phyloP scores from a whole-genome alignment of 2,888 invertebrate genomes.

The Chrysodeixis includens region DNA sequence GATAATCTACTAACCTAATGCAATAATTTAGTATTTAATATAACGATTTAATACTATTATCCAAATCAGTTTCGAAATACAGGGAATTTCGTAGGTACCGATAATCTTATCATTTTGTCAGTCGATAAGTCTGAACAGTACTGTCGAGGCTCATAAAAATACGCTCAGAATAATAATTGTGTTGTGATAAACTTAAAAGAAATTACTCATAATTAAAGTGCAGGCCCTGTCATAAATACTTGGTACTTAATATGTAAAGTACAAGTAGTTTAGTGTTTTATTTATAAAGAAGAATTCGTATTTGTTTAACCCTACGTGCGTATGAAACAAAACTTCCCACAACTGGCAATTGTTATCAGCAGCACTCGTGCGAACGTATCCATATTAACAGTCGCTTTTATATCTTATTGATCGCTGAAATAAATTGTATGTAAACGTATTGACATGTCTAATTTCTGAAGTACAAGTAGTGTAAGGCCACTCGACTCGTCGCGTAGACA shows the following conservation, averaged over 20 bases:
- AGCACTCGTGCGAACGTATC: slow-evolving; percentile 35
- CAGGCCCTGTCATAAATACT: background rate
- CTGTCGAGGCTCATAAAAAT: background rate
- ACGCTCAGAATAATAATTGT: background rate
- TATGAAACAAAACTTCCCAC: slow-evolving; percentile 34
- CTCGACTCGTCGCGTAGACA: slow-evolving; percentile 52
- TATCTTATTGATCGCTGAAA: slow-evolving; percentile 40
- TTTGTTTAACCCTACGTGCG: slow-evolving; percentile 14
- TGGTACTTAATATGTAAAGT: background rate
- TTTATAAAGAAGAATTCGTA: background rate
- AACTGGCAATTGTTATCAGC: slow-evolving; percentile 37
- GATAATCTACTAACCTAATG: background rate
- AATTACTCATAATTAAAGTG: background rate
- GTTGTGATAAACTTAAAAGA: background rate
- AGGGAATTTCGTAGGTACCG: background rate
- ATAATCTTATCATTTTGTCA: slow-evolving; percentile 4
- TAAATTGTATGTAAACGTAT: slow-evolving; percentile 39
- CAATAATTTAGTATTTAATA: background rate
- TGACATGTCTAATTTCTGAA: slow-evolving; percentile 47
- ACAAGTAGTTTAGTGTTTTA: background rate
- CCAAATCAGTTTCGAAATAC: background rate
- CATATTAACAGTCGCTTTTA: slow-evolving; percentile 29
- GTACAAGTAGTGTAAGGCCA: slow-evolving; percentile 47
- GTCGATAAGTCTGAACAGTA: background rate
- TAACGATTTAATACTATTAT: background rate